Percentiles rank a stretch among this genome's conserved stretches.
These are phyloP conservation scores for Austrofundulus limnaeus DNA, from an alignment of 2,113 vertebrate species.

Conservation along the genomic window DNA sequence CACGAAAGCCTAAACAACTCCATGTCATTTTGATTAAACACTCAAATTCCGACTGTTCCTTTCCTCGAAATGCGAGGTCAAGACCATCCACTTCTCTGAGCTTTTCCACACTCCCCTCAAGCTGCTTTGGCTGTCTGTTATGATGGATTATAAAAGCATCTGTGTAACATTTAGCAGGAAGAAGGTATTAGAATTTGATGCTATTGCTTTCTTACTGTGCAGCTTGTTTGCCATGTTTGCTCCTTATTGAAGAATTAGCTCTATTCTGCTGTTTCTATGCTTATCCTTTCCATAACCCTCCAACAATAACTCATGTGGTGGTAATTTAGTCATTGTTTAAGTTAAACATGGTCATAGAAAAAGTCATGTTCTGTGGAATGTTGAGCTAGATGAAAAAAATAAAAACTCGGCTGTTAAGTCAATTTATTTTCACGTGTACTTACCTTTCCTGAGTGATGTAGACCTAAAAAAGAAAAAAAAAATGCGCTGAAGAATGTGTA, in stretches of 20 bases:
- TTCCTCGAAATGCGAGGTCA: constrained; percentile 21
- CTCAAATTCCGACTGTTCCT: background rate
- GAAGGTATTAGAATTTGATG: constrained; percentile 38
- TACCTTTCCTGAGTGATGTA: constrained; percentile 59
- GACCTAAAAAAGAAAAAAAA: constrained; percentile 67
- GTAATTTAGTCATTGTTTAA: constrained; percentile 13
- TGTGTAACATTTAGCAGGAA: constrained; percentile 54
- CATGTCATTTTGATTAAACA: background rate
- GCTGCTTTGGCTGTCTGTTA: constrained; percentile 28
- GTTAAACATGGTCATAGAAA: constrained; percentile 26
- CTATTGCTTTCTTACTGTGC: constrained; percentile 30
- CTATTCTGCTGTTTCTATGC: background rate
- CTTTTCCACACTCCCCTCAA: constrained; percentile 22
- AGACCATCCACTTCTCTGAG: constrained; percentile 24
- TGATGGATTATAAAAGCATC: constrained; percentile 60
- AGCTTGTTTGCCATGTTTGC: constrained; percentile 36
- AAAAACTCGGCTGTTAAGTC: constrained; percentile 49
- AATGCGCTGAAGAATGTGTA: constrained; percentile 39
- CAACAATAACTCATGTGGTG: background rate
- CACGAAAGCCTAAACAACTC: background rate
- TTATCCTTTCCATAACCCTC: background rate
- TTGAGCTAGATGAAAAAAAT: constrained; percentile 42
- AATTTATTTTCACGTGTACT: constrained; percentile 53
- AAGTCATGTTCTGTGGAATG: constrained; percentile 39
- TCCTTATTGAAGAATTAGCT: constrained; percentile 17